Conservation (phyloP, 2,888 invertebrate genomes). For the Polymixis flavicincta region DNA sequence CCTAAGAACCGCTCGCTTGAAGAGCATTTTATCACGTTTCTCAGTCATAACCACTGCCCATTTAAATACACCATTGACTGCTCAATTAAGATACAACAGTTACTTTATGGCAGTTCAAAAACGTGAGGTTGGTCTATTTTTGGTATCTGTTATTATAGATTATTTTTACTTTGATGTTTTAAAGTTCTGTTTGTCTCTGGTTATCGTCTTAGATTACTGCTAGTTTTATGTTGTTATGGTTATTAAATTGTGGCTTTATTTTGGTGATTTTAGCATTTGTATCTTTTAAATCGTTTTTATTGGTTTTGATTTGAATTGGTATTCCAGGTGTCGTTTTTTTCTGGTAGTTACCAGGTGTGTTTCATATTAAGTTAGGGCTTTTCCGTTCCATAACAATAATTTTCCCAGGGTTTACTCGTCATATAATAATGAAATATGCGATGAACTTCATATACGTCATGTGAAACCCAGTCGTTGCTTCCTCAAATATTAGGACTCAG, state of each 20-base stretch:
- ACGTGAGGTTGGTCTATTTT: constrained; percentile 54
- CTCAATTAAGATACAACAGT: constrained; percentile 60
- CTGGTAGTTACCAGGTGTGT: no score
- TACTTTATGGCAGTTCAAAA: constrained; percentile 53
- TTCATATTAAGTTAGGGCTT: background rate
- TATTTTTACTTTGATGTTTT: constrained; percentile 60
- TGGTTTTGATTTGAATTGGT: constrained; percentile 1
- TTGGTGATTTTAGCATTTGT: background rate
- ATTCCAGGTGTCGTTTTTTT: no score
- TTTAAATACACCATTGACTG: constrained; percentile 54
- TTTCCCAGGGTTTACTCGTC: background rate
- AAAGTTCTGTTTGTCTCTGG: constrained; percentile 47
- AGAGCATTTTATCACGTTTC: constrained; percentile 64
- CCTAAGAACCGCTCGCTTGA: constrained; percentile 39
- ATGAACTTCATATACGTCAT: background rate
- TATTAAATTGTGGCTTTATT: constrained; percentile 35
- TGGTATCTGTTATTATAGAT: constrained; percentile 52
- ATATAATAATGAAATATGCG: background rate
- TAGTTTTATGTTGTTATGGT: constrained; percentile 40
- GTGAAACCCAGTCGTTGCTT: background rate
- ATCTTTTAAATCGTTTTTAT: background rate
- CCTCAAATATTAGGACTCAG: background rate
- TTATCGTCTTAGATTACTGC: constrained; percentile 57
- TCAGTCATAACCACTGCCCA: constrained; percentile 48
- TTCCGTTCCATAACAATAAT: background rate